phyloP scores from a whole-genome alignment of 1,140 invertebrate species.

The Trachymyrmex cornetzi region DNA sequence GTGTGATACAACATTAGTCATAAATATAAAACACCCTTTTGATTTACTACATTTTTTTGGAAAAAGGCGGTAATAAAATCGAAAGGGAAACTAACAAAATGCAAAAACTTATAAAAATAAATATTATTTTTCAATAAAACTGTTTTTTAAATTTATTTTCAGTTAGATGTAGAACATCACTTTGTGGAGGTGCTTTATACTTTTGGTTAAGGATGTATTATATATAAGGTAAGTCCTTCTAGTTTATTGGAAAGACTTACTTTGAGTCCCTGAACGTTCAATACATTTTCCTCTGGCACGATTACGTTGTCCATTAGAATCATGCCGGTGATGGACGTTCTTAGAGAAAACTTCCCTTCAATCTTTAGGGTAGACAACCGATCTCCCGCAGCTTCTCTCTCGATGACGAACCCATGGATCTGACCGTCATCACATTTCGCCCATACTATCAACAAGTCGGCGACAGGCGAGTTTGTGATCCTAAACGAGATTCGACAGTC shows the following conservation, averaged over 20 bases:
- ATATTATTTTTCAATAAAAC: too few relatives aligned
- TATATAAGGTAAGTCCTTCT: background rate
- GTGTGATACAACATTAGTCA: too few relatives aligned
- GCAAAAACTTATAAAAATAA: too few relatives aligned
- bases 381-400: slow-evolving; percentile 91
- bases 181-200: too few relatives aligned
- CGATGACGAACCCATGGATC: slow-evolving; percentile 97
- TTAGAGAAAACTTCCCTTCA: slow-evolving; percentile 98
- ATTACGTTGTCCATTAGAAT: slow-evolving; percentile 98
- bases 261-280: slow-evolving; percentile 94
- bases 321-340: slow-evolving; percentile 98
- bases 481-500: slow-evolving; percentile 79
- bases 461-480: slow-evolving; percentile 98
- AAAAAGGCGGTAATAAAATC: too few relatives aligned
- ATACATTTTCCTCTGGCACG: slow-evolving; percentile 96
- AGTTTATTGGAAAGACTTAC: slow-evolving; percentile 81
- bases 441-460: slow-evolving; percentile 97
- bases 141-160: too few relatives aligned
- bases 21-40: too few relatives aligned
- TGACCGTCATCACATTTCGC: slow-evolving; percentile 93
- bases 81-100: too few relatives aligned
- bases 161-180: too few relatives aligned
- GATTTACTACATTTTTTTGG: too few relatives aligned
- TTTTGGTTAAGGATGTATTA: too few relatives aligned
- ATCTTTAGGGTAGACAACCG: slow-evolving; percentile 97